A percentile compares a stretch with the other conserved stretches of the same genome.
Evolutionary conservation across 1,140 invertebrate genomes (phyloP).

Genomic region (Proctacanthus coquilletti): DNA sequence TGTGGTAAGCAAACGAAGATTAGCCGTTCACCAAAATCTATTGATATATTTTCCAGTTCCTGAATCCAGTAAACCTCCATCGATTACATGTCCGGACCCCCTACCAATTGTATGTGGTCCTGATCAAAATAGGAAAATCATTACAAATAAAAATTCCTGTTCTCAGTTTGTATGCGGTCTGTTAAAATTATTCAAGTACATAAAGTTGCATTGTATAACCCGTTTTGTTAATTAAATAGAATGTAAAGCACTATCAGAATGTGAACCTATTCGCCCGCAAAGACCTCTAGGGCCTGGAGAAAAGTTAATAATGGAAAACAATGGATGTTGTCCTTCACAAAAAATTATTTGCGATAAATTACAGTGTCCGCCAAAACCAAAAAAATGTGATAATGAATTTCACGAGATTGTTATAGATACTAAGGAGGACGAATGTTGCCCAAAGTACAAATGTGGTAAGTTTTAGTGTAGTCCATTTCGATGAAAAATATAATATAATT

Average conservation of each 20-base stretch:
- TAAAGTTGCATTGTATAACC: neutral
- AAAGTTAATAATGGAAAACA: constrained; percentile 35
- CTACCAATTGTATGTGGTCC: constrained; percentile 49
- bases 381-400: constrained; percentile 38
- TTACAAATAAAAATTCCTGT: constrained; percentile 41
- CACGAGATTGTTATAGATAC: constrained; percentile 33
- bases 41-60: constrained; percentile 26
- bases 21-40: neutral
- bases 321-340: constrained; percentile 51
- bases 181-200: constrained; percentile 11
- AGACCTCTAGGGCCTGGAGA: constrained; percentile 42
- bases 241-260: constrained; percentile 52
- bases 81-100: constrained; percentile 38
- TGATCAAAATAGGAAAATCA: constrained; percentile 49
- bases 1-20: constrained; percentile 37
- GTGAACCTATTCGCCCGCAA: constrained; percentile 33
- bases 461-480: constrained; percentile 4
- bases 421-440: constrained; percentile 43
- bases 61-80: constrained; percentile 29
- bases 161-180: constrained; percentile 52
- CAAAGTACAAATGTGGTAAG: constrained; percentile 45
- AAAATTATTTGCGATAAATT: constrained; percentile 41
- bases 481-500: neutral
- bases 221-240: constrained; percentile 28
- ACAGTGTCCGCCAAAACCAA: constrained; percentile 38